Evolutionary conservation across 1,140 invertebrate species (phyloP), one percentile per base, ranked within the genome.

Genomic region (Sinella curviseta): DNA sequence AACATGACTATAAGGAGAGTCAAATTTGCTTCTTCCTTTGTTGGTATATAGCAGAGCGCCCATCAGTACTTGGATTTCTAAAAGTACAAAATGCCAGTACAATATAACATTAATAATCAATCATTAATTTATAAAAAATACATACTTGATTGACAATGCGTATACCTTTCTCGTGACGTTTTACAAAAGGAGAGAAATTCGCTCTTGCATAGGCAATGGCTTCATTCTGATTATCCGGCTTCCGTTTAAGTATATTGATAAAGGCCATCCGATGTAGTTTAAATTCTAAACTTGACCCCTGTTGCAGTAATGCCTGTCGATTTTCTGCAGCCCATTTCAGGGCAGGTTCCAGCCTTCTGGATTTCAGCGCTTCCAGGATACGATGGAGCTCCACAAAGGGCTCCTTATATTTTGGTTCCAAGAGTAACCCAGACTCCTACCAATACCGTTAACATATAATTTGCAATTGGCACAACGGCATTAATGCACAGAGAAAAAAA

Each of bases 31-130:
- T 60, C 97, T 90, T 4, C 94, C 95, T 85, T 92, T 91, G 24
- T 91, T 92, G 60, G 96, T 87, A 86, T 93, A 97, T 36, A 97
- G 87, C 76, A 97, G 87, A 82, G 94, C 94, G 39, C 94, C 95
- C 95, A 97, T 97, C 80, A 97, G 86, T 33, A 90, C 91, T 87
- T 96, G 95, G 65, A 97, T 92, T 85, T 93, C 92, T 92, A n/a
- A n/a, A n/a, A n/a, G n/a, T n/a, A 85, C 8, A 87, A 86, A 74
- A 77, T 75, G 24, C n/a, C 12, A 67, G 60, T 14, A 67, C 8
- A 14, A 67, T 14, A n/a, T 54, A 16, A 67, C 12, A 67, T 14
- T 14, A 26, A 26, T 67, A 26, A 8, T 24, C 24, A 67, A 67
- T 24, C 24, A 24, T 67, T 67, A 67, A 67, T 67, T 67, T 67